Evolutionary conservation across 1,140 invertebrate species (phyloP).

Genomic region (Asbolus verrucosus): DNA sequence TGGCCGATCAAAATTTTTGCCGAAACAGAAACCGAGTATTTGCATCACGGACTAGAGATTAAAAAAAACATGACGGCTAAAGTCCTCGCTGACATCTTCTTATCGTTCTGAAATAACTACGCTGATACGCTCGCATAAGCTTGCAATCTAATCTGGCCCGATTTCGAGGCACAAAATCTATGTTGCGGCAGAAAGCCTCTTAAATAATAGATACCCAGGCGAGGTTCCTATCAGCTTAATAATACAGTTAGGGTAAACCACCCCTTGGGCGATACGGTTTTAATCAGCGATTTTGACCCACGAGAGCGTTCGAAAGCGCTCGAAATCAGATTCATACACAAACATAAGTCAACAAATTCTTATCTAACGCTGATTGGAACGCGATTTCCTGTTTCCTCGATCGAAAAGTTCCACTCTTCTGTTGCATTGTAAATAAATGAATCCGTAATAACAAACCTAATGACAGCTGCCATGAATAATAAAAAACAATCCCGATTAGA

Average conservation of each 20-base stretch:
- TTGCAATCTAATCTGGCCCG: no score
- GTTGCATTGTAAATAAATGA: constrained; percentile 5
- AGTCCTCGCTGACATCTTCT: constrained; percentile 21
- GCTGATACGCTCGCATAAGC: neutral
- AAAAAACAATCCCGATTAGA: constrained; percentile 14
- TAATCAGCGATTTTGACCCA: no score
- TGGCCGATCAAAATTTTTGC: no score
- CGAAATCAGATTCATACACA: neutral
- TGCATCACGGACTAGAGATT: no score
- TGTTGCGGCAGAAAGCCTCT: no score
- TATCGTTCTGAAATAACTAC: neutral
- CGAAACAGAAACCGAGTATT: no score
- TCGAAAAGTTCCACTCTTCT: neutral
- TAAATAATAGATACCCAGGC: no score
- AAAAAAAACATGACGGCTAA: constrained; percentile 1
- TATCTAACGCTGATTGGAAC: no score
- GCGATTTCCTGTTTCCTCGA: constrained; percentile 26
- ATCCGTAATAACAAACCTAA: neutral
- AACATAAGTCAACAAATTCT: constrained; percentile 8
- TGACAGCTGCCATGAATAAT: neutral
- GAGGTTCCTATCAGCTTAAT: no score
- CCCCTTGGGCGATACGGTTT: no score
- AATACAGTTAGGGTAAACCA: no score
- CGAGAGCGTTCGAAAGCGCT: neutral
- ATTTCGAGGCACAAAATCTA: constrained; percentile 3